phyloP scores from a whole-genome alignment of 2,888 invertebrate species.

The Cyaniris semiargus region DNA sequence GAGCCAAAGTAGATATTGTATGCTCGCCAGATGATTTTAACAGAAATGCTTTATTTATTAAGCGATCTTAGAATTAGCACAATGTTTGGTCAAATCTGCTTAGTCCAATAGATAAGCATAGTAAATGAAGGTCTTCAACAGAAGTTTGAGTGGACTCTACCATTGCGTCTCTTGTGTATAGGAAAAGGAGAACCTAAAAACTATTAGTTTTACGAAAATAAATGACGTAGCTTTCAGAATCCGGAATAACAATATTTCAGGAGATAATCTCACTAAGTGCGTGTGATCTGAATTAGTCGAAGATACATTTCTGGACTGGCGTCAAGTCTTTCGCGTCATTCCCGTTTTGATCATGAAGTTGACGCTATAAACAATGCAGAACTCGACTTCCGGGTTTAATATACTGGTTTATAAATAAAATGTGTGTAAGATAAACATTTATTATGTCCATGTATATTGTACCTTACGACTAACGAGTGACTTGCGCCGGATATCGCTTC shows the following conservation, averaged over 20 bases:
- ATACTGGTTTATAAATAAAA: slow-evolving; percentile 23
- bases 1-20: slow-evolving; percentile 4
- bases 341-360: background rate
- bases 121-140: background rate
- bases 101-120: background rate
- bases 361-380: background rate
- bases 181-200: background rate
- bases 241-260: background rate
- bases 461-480: background rate
- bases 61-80: background rate
- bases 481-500: slow-evolving; percentile 21
- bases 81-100: background rate
- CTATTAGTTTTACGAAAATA: background rate
- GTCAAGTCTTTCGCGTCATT: background rate
- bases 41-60: background rate
- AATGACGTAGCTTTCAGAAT: background rate
- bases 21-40: background rate
- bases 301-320: background rate
- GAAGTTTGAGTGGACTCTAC: background rate
- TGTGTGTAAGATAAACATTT: slow-evolving; percentile 27
- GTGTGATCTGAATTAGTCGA: background rate
- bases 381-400: slow-evolving; percentile 19
- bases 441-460: background rate
- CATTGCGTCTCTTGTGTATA: background rate
- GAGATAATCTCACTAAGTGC: background rate